A percentile compares a stretch with the other conserved stretches of the same genome.
phyloP scores from a whole-genome alignment of 2,888 invertebrate genomes.

The Platycheirus albimanus region DNA sequence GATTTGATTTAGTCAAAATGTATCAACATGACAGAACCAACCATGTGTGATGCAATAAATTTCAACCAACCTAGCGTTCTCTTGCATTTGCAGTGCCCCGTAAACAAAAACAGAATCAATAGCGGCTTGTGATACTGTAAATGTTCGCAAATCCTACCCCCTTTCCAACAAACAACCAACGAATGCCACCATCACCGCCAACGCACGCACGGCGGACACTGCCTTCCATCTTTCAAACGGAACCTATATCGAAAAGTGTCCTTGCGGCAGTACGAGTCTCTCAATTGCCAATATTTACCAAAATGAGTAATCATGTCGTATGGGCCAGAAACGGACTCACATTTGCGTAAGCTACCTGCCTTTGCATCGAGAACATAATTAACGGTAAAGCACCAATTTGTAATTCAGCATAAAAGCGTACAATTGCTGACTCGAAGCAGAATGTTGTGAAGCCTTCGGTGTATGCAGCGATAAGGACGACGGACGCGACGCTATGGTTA shows the following conservation, averaged over 20 bases:
- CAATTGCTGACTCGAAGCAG: slow-evolving; percentile 58
- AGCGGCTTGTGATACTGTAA: slow-evolving; percentile 30
- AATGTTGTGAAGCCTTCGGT: slow-evolving; percentile 30
- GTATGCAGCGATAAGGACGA: slow-evolving; percentile 2
- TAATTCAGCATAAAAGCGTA: slow-evolving; percentile 60
- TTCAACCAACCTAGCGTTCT: slow-evolving; percentile 38
- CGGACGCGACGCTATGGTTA: background rate
- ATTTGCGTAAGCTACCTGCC: slow-evolving; percentile 51
- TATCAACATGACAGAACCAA: slow-evolving; percentile 76
- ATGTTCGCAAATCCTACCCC: background rate
- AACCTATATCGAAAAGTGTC: slow-evolving; percentile 27
- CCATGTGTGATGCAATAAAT: slow-evolving; percentile 76
- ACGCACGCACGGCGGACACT: slow-evolving; percentile 5
- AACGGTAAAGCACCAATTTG: slow-evolving; percentile 67
- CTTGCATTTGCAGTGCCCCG: slow-evolving; percentile 27
- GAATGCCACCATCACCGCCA: background rate
- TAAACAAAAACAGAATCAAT: slow-evolving; percentile 63
- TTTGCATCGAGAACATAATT: slow-evolving; percentile 54
- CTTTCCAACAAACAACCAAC: background rate
- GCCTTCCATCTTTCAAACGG: slow-evolving; percentile 9
- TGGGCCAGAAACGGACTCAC: slow-evolving; percentile 4
- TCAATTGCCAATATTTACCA: slow-evolving; percentile 54
- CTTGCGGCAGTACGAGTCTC: slow-evolving; percentile 34
- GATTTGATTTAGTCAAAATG: slow-evolving; percentile 76
- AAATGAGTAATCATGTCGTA: slow-evolving; percentile 61